Evolutionary conservation across 2,888 invertebrate species (phyloP).

Genomic region (Agonopterix subpropinquella): DNA sequence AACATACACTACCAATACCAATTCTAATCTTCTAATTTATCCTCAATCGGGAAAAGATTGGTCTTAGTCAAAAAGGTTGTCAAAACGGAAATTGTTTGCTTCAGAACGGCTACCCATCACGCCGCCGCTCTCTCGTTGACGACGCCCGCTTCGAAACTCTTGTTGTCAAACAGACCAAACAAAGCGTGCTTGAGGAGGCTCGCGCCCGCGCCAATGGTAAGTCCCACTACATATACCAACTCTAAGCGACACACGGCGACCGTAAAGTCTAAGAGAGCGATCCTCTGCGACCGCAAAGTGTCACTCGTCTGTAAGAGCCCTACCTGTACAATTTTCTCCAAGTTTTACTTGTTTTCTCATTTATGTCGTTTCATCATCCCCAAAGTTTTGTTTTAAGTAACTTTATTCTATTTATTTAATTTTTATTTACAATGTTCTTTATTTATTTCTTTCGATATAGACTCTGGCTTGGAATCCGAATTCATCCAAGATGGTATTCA

Average conservation of each 20-base stretch:
- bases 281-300: too few species aligned
- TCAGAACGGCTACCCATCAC: conserved; percentile 97
- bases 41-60: too few species aligned
- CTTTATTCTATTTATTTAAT: not conserved
- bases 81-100: conserved; percentile 30
- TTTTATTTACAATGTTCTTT: conserved; percentile 12
- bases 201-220: conserved; percentile 91
- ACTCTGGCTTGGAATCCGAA: conserved; percentile 80
- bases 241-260: too few species aligned
- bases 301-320: too few species aligned
- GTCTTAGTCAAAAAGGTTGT: too few species aligned
- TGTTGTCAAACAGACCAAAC: conserved; percentile 96
- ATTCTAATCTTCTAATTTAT: too few species aligned
- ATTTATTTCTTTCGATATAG: conserved; percentile 45
- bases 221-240: conserved; percentile 24
- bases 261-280: too few species aligned
- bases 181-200: conserved; percentile 93
- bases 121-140: conserved; percentile 96
- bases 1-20: too few species aligned
- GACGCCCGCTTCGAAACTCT: conserved; percentile 98
- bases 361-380: not conserved
- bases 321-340: not conserved
- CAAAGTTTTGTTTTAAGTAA: not conserved
- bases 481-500: conserved; percentile 74
- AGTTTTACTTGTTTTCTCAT: conserved; percentile 7